Evolutionary conservation across 2,888 invertebrate genomes (phyloP), one percentile per base, ranked within the genome.

Genomic region (Dicranocentrus wangi): DNA sequence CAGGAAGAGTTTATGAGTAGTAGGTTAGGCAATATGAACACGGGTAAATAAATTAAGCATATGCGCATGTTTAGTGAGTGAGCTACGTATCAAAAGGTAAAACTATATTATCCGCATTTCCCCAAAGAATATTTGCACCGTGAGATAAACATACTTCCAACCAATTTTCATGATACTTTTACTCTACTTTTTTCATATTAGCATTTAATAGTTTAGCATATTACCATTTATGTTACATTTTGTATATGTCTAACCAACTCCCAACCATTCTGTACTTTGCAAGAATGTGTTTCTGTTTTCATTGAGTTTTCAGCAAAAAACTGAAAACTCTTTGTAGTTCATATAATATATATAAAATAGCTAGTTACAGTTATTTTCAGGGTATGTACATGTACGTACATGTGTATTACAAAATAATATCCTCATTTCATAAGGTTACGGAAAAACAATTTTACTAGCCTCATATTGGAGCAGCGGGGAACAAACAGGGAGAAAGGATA

Each of bases 281-380:
- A n/a, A n/a, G n/a, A 32, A 32, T 53, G 10, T 55, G 25, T 23
- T n/a, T 60, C 32, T 8, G 1, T 15, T 47, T 60, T 71, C 71
- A 32, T 47, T 61, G 28, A 60, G 3, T 51, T 72, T 72, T 63
- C 61, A 7, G 47, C 13, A 55, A 55, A 53, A 63, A 72, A 61
- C 61, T 43, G 70, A 70, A 70, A 58, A 42, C 21, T 58, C 42
- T 42, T 15, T 19, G n/a, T n/a, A n/a, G n/a, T n/a, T n/a, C n/a
- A n/a, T n/a, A n/a, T n/a, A n/a, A n/a, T n/a, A n/a, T n/a, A 23
- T 60, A 42, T 13, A 25, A 68, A 51, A 28, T 60, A 28, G 28
- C 60, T 71, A 42, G 55, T 65, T 75, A 75, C 75, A 75, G 75
- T 75, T 75, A 75, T 21, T 72, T 70, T 61, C 28, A 63, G 28